These are phyloP conservation scores for Chascanopsetta lugubris DNA, from an alignment of 2,113 vertebrate genomes.

Conservation along the genomic window DNA sequence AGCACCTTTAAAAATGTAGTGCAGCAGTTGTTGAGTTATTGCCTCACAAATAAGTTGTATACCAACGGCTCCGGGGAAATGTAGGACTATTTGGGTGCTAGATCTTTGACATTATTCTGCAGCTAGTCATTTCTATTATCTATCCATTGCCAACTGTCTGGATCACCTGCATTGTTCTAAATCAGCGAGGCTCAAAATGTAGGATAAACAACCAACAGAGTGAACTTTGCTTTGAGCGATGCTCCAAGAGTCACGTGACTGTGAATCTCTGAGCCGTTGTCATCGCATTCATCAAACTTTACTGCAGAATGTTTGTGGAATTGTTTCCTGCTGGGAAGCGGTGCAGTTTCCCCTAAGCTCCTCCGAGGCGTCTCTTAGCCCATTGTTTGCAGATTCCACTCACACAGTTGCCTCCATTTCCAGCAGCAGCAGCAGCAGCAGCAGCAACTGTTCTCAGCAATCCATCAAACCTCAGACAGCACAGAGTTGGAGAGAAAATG, in stretches of 20 bases:
- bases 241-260: neutral
- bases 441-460: neutral
- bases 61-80: too few species aligned
- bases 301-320: neutral
- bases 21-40: too few species aligned
- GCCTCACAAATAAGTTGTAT: too few species aligned
- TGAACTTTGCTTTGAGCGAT: neutral
- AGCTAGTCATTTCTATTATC: neutral
- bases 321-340: neutral
- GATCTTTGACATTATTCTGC: neutral
- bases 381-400: constrained; percentile 6
- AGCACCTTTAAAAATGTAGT: too few species aligned
- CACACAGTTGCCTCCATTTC: neutral
- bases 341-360: neutral
- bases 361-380: neutral
- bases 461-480: neutral
- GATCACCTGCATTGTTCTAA: neutral
- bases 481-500: neutral
- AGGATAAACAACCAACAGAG: neutral
- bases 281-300: neutral
- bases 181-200: too few species aligned
- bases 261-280: neutral
- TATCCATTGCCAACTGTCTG: neutral
- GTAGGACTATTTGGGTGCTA: neutral
- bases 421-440: neutral